phyloP scores from a whole-genome alignment of 2,888 invertebrate genomes.

The Lithophane semibrunnea region DNA sequence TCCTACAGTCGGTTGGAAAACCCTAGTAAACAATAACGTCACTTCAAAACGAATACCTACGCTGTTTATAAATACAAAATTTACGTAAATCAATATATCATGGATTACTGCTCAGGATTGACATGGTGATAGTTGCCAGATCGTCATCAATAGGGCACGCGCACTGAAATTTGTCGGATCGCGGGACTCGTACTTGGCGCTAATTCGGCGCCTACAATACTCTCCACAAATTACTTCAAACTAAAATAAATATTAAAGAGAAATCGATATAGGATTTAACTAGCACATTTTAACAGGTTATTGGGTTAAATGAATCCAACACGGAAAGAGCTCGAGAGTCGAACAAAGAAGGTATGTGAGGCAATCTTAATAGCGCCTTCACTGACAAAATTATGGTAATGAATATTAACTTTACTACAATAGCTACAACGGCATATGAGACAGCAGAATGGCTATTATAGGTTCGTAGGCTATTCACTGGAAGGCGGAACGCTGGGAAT shows the following conservation, averaged over 20 bases:
- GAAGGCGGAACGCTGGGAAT: conserved; percentile 49
- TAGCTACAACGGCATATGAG: conserved; percentile 29
- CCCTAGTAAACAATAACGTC: conserved; percentile 25
- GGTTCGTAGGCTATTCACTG: conserved; percentile 38
- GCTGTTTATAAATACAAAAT: conserved; percentile 16
- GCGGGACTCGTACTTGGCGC: conserved; percentile 50
- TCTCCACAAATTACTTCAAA: conserved; percentile 33
- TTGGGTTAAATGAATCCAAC: conserved; percentile 48
- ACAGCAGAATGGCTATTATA: conserved; percentile 16
- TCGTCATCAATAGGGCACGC: conserved; percentile 41
- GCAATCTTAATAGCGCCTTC: conserved; percentile 21
- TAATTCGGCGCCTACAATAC: conserved; percentile 32
- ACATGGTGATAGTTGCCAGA: conserved; percentile 63
- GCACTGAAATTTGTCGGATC: conserved; percentile 58
- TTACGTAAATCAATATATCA: conserved; percentile 43
- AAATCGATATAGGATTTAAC: conserved; percentile 33
- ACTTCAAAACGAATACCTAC: conserved; percentile 1
- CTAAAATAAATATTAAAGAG: conserved; percentile 39
- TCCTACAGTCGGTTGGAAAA: conserved; percentile 7
- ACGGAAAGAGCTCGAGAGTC: conserved; percentile 29
- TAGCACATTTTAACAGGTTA: conserved; percentile 37
- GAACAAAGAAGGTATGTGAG: conserved; percentile 51
- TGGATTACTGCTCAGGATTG: conserved; percentile 27
- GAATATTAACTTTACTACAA: conserved; percentile 32
- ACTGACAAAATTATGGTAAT: conserved; percentile 20